A percentile compares a stretch with the other conserved stretches of the same genome.
Conservation (phyloP, 2,888 invertebrate species). For the Sarcophaga variegata region DNA sequence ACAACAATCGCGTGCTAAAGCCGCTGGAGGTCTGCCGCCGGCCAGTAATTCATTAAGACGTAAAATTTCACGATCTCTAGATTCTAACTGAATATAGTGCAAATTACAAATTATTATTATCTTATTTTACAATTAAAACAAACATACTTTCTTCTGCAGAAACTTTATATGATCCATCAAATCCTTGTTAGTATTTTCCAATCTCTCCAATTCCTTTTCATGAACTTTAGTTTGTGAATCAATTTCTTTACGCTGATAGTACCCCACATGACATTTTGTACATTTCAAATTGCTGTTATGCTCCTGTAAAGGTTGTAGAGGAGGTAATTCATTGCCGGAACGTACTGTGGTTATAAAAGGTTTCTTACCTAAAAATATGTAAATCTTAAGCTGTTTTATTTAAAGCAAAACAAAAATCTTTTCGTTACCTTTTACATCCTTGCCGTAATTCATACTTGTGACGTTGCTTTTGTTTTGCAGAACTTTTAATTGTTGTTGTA, state of each 20-base stretch:
- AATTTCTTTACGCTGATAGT: slow-evolving; percentile 72
- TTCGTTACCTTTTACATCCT: slow-evolving; percentile 71
- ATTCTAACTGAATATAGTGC: slow-evolving; percentile 74
- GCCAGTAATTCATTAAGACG: slow-evolving; percentile 87
- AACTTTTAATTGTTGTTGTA: slow-evolving; percentile 82
- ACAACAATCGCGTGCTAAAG: slow-evolving; percentile 86
- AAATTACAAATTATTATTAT: neutral
- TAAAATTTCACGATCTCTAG: slow-evolving; percentile 86
- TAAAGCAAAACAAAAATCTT: slow-evolving; percentile 3
- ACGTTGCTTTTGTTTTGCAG: slow-evolving; percentile 82
- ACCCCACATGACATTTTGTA: slow-evolving; percentile 78
- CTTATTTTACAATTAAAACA: neutral
- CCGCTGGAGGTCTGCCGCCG: slow-evolving; percentile 87
- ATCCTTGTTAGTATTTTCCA: slow-evolving; percentile 81
- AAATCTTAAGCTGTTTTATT: neutral
- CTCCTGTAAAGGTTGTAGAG: slow-evolving; percentile 62
- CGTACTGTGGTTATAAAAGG: slow-evolving; percentile 81
- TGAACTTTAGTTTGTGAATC: slow-evolving; percentile 28
- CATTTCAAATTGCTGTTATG: slow-evolving; percentile 73
- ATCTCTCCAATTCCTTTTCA: slow-evolving; percentile 78
- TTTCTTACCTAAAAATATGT: slow-evolving; percentile 75
- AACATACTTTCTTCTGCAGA: slow-evolving; percentile 81
- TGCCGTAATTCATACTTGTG: slow-evolving; percentile 71
- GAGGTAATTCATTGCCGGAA: slow-evolving; percentile 76
- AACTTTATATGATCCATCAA: slow-evolving; percentile 82